Evolutionary conservation across 2,113 vertebrate genomes (phyloP), one percentile per base, ranked within the genome.

Genomic region (Pelusios castaneus): DNA sequence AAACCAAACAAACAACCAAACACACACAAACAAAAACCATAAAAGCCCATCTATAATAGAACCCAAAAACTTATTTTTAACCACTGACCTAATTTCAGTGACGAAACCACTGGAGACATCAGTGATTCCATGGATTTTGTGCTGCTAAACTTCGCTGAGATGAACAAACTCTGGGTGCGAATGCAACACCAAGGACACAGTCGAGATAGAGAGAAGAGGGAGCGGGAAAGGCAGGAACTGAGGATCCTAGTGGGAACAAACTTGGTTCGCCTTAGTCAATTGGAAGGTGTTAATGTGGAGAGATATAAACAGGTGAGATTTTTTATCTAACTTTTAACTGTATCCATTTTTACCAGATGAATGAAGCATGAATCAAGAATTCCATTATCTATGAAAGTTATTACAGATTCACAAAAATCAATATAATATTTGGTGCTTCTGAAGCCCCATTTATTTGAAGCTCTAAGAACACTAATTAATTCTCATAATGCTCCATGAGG

Each of bases 151-250:
- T 99, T 99, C 94, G 99, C 99, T 0, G 99, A 99, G 93, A 99
- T 99, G 99, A 99, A 99, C 97, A 99, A 99, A 84, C 98, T 99
- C 5, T 99, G 99, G 99, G 99, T 99, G 92, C 98, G 99, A 51
- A 99, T 99, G 99, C 99, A 99, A 85, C 99, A 99, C 95, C 99
- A 99, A 95, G 99, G 99, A 60, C 99, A 99, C 96, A 99, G 99
- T 90, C 98, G 99, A 29, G 99, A 99, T 93, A 96, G 99, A 10
- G 99, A 99, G 97, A 99, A 99, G 88, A 98, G 99, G 56, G 99
- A 99, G 84, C 98, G 99, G 3, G 99, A 99, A 89, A 98, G 99
- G 76, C 99, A 99, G 88, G 99, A 99, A 27, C 98, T 99, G 54
- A 97, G 99, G 67, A 99, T 99, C 96, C 97, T 99, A 5, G 99